Percentiles rank a stretch among this genome's conserved stretches.
These are phyloP conservation scores for Muscicapa striata DNA, from an alignment of 2,797 vertebrate species.

Conservation along the genomic window DNA sequence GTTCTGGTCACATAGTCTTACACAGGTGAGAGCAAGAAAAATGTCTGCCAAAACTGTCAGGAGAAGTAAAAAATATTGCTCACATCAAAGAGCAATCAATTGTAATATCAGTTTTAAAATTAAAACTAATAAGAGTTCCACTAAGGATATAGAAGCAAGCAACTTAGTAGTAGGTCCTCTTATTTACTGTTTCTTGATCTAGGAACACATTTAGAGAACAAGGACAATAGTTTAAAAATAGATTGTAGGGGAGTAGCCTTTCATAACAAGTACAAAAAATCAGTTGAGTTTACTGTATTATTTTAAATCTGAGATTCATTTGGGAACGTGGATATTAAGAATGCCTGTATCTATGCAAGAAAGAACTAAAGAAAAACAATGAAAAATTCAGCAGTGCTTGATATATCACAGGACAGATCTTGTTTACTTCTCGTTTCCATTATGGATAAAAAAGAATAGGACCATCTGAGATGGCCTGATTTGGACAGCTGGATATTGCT, in stretches of 20 bases:
- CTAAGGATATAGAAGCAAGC: background rate
- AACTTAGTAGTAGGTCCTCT: background rate
- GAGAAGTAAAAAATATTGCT: background rate
- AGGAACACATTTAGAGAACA: background rate
- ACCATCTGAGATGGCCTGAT: background rate
- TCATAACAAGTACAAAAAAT: background rate
- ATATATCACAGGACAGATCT: background rate
- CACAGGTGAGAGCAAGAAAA: background rate
- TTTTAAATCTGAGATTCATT: background rate
- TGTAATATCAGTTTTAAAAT: background rate
- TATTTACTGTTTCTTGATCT: background rate
- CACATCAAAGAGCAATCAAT: background rate
- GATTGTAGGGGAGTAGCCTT: background rate
- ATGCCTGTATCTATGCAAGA: fast-evolving
- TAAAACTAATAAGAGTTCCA: background rate
- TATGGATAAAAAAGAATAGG: background rate
- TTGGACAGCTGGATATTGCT: background rate
- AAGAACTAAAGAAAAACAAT: background rate
- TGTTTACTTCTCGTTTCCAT: background rate
- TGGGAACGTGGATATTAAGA: background rate
- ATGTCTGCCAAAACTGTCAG: background rate
- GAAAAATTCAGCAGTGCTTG: background rate
- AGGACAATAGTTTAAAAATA: background rate
- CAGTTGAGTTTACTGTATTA: background rate
- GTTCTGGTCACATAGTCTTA: background rate